Percentiles rank a stretch among this genome's conserved stretches.
phyloP scores from a whole-genome alignment of 2,113 vertebrate genomes.

The Percopsis transmontana region DNA sequence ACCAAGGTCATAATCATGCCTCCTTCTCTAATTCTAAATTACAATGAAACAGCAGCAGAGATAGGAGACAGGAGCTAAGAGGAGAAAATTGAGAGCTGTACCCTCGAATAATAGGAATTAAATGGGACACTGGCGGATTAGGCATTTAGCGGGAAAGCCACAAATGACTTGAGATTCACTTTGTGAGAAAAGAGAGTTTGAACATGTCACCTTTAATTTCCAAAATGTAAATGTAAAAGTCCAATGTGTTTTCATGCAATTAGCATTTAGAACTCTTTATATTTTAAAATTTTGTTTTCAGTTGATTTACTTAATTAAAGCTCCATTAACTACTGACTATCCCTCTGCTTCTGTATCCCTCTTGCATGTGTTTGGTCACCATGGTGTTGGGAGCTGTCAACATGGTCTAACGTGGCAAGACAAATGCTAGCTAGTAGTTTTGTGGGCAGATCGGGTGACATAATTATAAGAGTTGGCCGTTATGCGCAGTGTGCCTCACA shows the following conservation, averaged over 20 bases:
- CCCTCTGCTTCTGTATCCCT: conserved; percentile 15
- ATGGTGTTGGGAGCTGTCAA: conserved; percentile 70
- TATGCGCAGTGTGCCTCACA: conserved; percentile 33
- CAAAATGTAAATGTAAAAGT: too few relatives aligned
- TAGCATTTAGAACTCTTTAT: too few relatives aligned
- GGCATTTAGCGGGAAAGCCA: conserved; percentile 11
- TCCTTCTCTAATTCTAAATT: conserved; percentile 40
- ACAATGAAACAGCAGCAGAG: conserved; percentile 26
- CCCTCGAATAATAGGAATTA: conserved; percentile 29
- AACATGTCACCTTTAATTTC: too few relatives aligned
- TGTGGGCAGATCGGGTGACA: conserved; percentile 57
- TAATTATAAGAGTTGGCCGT: conserved; percentile 30
- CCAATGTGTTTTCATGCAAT: too few relatives aligned
- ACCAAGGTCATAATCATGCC: conserved; percentile 12
- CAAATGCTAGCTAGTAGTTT: conserved; percentile 65
- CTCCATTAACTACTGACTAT: conserved; percentile 13
- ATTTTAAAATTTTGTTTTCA: too few relatives aligned
- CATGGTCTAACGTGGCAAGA: conserved; percentile 51
- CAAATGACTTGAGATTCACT: too few relatives aligned
- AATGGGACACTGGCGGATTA: conserved; percentile 51
- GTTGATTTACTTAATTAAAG: too few relatives aligned
- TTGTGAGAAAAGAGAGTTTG: too few relatives aligned
- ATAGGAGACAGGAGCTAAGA: conserved; percentile 9
- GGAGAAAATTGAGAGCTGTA: conserved; percentile 29
- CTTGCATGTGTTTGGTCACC: conserved; percentile 70